phyloP scores from a whole-genome alignment of 1,140 invertebrate genomes.

The Megalonaias nervosa region DNA sequence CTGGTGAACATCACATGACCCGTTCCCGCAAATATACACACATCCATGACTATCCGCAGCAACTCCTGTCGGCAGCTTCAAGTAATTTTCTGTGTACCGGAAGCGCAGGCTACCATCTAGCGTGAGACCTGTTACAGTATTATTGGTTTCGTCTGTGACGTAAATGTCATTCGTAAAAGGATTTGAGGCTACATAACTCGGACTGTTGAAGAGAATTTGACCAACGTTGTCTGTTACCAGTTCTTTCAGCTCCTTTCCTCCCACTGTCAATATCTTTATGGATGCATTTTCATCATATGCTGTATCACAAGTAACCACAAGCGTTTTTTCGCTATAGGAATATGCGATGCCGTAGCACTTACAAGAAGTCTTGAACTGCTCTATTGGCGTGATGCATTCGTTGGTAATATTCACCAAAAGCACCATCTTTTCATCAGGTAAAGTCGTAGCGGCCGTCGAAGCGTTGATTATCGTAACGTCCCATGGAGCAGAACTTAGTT shows the following conservation, averaged over 20 bases:
- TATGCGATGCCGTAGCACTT: constrained; percentile 35
- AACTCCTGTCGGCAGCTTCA: constrained; percentile 30
- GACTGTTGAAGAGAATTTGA: constrained; percentile 13
- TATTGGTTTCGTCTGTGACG: constrained; percentile 32
- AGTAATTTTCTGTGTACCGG: constrained; percentile 13
- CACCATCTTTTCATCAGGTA: constrained; percentile 30
- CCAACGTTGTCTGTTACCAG: constrained; percentile 21
- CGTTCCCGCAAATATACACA: constrained; percentile 36
- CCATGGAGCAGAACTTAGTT: constrained; percentile 33
- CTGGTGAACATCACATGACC: constrained; percentile 34
- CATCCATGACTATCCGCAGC: constrained; percentile 37
- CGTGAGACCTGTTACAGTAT: constrained; percentile 33
- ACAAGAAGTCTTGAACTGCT: constrained; percentile 27
- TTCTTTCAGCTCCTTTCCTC: constrained; percentile 19
- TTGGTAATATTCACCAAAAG: constrained; percentile 29
- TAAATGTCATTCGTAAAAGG: constrained; percentile 32
- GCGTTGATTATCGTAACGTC: constrained; percentile 29
- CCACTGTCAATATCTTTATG: constrained; percentile 23
- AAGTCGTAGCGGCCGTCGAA: constrained; percentile 32
- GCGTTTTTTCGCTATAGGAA: constrained; percentile 23
- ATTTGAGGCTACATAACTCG: constrained; percentile 31
- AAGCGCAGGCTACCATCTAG: constrained; percentile 27
- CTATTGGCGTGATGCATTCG: constrained; percentile 33
- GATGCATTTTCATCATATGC: constrained; percentile 20
- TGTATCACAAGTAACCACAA: constrained; percentile 30